A percentile compares a stretch with the other conserved stretches of the same genome.
Conservation (phyloP, 2,113 vertebrate species). For the mouse (Mus musculus) region GRCm39 chr15:86670001-86670500, state of each 20-base stretch:
- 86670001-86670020: background rate
- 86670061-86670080: background rate
- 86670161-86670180: background rate
- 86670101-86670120: background rate
- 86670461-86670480: background rate
- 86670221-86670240: background rate
- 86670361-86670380: background rate
- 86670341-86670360: background rate
- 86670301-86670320: background rate
- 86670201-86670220: background rate
- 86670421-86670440: background rate
- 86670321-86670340: constrained; percentile 39
- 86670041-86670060: background rate
- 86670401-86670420: background rate
- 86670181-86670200: background rate
- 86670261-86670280: background rate
- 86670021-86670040: accelerated
- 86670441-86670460: background rate
- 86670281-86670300: background rate
- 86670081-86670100: background rate
- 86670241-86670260: background rate
- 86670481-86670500: background rate
- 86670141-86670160: background rate
- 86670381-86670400: background rate
- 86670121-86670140: background rate